Base-by-base conservation (phyloP, 2,113 vertebrate species). In the Plestiodon gilberti region DNA sequence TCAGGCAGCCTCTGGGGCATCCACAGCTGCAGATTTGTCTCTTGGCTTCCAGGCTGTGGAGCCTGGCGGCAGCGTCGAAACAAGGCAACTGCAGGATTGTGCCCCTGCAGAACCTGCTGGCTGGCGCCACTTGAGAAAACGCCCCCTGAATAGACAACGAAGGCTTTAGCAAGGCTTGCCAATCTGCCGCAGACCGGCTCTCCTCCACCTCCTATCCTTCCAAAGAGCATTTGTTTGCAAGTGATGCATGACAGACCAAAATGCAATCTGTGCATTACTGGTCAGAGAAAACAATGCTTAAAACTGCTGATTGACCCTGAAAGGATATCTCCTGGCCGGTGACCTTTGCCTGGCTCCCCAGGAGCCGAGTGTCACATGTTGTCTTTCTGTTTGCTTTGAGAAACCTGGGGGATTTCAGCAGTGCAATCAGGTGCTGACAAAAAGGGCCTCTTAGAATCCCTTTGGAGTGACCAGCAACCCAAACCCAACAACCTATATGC, bases 311-410 rank as follows among this genome's bases (percentile, higher is more conserved):
- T 8, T 33, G 74, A 64, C 48, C 84, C 64, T 17, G 52, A n/a
- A 55, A n/a, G 8, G 14, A 1, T 71, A 23, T 43, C 65, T 62
- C 38, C 48, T 43, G 76, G 10, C 35, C 35, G 30, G 65, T 43
- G 65, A 86, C 55, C 84, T 86, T 86, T 80, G 83, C 30, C 59
- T 23, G 30, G 48, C 84, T 61, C 65, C 20, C 28, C 38, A 69
- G 38, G 10, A 9, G 67, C 67, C n/a, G 33, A 59, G 28, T 13
- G 6, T 79, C 76, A 86, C 84, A 71, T 79, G 84, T 11, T 15
- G 52, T 15, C 35, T 52, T 67, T 25, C 1, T 79, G 14, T 86
- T 86, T 86, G 67, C 67, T 86, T 80, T 71, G 76, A 61, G 52
- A 40, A 61, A 71, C 15, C 35, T 2, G 35, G 17, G n/a, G 10